Conservation (phyloP, 1,140 invertebrate species). For the Elysia chlorotica region DNA sequence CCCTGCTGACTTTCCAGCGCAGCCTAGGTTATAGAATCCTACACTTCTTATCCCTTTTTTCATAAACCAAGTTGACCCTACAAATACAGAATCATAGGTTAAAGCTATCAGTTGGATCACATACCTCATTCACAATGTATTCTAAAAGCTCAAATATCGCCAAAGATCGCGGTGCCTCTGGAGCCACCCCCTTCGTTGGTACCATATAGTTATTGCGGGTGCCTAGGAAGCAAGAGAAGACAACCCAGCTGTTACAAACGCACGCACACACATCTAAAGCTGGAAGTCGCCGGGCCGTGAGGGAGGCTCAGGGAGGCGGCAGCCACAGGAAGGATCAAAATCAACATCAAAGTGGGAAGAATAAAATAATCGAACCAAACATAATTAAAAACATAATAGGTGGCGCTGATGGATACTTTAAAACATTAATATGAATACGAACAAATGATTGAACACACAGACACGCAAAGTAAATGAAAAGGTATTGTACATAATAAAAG, state of each 20-base stretch:
- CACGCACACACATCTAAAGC: constrained; percentile 21
- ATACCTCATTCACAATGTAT: constrained; percentile 95
- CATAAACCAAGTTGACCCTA: too few species aligned
- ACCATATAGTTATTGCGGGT: constrained; percentile 54
- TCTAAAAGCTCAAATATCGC: constrained; percentile 99
- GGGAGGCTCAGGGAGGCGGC: neutral
- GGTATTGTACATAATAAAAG: too few species aligned
- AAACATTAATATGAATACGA: too few species aligned
- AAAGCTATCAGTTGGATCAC: too few species aligned
- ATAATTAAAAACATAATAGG: too few species aligned
- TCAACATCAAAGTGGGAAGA: neutral
- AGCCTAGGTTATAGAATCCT: too few species aligned
- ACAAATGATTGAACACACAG: neutral
- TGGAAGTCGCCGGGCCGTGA: constrained; percentile 11
- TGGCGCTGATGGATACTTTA: too few species aligned
- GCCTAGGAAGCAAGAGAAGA: constrained; percentile 51
- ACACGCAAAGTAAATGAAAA: neutral
- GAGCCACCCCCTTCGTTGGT: constrained; percentile 39
- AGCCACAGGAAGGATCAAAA: constrained; percentile 12
- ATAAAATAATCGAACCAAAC: too few species aligned
- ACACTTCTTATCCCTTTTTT: too few species aligned
- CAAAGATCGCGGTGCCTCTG: constrained; percentile 72
- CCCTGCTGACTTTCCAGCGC: too few species aligned
- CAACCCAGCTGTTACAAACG: constrained; percentile 24
- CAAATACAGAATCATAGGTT: too few species aligned